Evolutionary conservation across 2,113 vertebrate genomes (phyloP).

Genomic region (Gasterosteus aculeatus): DNA sequence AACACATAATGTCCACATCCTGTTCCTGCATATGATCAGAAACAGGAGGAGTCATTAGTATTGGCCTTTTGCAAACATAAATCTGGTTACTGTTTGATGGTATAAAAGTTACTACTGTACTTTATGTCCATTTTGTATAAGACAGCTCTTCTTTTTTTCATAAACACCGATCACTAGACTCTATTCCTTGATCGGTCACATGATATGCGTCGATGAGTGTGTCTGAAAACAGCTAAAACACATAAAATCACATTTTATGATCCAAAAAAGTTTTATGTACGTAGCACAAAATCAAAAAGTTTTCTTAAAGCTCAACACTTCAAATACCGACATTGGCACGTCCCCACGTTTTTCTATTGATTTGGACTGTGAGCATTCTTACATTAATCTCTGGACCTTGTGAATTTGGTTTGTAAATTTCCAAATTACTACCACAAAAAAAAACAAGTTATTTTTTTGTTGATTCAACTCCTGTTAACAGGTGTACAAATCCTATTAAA

Average conservation of each 20-base stretch:
- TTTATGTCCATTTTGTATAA: no score
- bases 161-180: background rate
- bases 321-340: background rate
- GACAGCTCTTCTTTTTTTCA: background rate
- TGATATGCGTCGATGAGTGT: background rate
- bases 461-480: background rate
- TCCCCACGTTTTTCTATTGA: background rate
- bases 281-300: background rate
- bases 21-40: slow-evolving; percentile 28
- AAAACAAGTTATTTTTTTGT: background rate
- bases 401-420: background rate
- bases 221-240: background rate
- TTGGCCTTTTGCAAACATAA: background rate
- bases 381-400: background rate
- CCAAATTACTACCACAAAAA: background rate
- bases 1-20: slow-evolving; percentile 52
- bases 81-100: background rate
- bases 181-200: background rate
- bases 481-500: background rate
- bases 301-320: background rate
- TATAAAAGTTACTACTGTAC: background rate
- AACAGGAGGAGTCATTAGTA: background rate
- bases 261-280: background rate
- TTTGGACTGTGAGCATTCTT: background rate
- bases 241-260: background rate